A percentile compares a stretch with the other conserved stretches of the same genome.
Conservation (phyloP, 1,140 invertebrate species). For the Sinella curviseta region DNA sequence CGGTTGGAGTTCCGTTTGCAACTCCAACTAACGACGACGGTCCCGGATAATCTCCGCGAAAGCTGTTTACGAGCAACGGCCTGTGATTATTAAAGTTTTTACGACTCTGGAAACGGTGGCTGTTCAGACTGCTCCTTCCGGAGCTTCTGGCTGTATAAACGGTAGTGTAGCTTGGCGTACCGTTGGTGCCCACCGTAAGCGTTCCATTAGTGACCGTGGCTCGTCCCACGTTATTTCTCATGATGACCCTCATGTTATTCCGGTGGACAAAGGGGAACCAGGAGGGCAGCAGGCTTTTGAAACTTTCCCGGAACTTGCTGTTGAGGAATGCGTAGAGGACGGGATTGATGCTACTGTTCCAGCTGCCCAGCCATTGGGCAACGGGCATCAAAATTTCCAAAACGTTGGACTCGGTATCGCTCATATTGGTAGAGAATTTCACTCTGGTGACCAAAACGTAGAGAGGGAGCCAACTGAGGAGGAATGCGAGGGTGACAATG, state of each 20-base stretch:
- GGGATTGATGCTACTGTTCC: slow-evolving; percentile 58
- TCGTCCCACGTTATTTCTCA: background rate
- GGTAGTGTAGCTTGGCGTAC: background rate
- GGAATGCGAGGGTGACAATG: no score
- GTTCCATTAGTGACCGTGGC: background rate
- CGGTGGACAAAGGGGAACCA: background rate
- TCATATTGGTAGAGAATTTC: slow-evolving; percentile 51
- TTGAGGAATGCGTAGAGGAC: slow-evolving; percentile 65
- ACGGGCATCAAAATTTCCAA: slow-evolving; percentile 60
- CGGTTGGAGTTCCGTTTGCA: no score
- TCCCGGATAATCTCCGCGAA: background rate
- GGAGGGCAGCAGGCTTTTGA: background rate
- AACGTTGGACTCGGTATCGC: slow-evolving; percentile 47
- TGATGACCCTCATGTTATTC: background rate
- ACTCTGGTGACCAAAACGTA: slow-evolving; percentile 59
- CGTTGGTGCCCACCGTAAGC: background rate
- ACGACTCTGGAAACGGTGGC: no score
- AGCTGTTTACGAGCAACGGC: background rate
- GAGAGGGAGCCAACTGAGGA: no score
- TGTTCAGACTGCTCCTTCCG: background rate
- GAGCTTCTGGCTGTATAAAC: background rate
- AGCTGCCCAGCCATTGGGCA: slow-evolving; percentile 67
- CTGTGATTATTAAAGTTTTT: background rate
- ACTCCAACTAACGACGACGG: no score
- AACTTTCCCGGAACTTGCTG: background rate